Percentiles rank a stretch among this genome's conserved stretches.
Conservation (phyloP, 2,797 vertebrate species). For the Hephaestus fuliginosus region DNA sequence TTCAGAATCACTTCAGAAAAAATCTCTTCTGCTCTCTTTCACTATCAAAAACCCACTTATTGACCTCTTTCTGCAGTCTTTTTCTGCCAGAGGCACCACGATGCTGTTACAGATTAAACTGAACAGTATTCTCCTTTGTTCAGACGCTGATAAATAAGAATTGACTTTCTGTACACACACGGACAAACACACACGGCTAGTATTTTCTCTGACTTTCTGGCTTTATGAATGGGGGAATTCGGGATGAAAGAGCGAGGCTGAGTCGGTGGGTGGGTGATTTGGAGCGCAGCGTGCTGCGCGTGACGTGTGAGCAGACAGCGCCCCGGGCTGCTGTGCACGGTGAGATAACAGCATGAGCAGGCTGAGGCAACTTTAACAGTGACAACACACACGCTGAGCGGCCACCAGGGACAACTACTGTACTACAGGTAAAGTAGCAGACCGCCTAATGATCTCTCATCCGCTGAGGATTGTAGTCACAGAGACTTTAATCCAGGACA, state of each 20-base stretch:
- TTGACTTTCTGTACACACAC: slow-evolving; percentile 3
- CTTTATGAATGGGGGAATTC: slow-evolving; percentile 57
- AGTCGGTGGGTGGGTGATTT: slow-evolving; percentile 24
- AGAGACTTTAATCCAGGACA: slow-evolving; percentile 64
- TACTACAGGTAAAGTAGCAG: slow-evolving; percentile 32
- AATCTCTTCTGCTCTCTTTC: no score
- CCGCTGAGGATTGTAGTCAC: slow-evolving; percentile 54
- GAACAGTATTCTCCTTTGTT: slow-evolving; percentile 43
- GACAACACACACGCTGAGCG: slow-evolving; percentile 32
- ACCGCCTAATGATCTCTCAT: slow-evolving; percentile 43
- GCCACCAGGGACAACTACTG: slow-evolving; percentile 27
- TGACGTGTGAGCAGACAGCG: slow-evolving; percentile 32
- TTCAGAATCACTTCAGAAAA: neutral
- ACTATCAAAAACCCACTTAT: neutral
- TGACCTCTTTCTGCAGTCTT: slow-evolving; percentile 26
- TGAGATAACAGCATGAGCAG: slow-evolving; percentile 46
- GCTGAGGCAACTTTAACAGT: neutral
- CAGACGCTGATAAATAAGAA: slow-evolving; percentile 21
- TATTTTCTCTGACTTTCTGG: slow-evolving; percentile 13
- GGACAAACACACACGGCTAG: neutral
- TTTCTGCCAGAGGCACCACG: neutral
- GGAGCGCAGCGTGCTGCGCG: slow-evolving; percentile 14
- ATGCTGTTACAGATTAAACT: slow-evolving; percentile 16
- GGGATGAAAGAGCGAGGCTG: neutral
- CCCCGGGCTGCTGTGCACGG: slow-evolving; percentile 12